Percentiles rank a stretch among this genome's conserved stretches.
Evolutionary conservation across 2,888 invertebrate species (phyloP).

Genomic region (Synergus gifuensis): DNA sequence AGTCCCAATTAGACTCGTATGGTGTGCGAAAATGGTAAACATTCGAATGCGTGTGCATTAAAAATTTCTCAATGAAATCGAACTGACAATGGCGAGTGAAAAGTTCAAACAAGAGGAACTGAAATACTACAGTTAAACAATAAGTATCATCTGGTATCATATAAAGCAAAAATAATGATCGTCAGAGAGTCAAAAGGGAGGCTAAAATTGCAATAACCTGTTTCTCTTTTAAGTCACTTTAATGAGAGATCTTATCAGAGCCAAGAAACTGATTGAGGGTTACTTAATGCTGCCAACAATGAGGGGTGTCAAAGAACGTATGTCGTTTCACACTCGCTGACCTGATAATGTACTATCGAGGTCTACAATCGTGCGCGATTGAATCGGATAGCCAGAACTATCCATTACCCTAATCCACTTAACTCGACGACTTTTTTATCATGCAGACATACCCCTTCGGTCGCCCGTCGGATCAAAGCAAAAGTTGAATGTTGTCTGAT

Average conservation of each 20-base stretch:
- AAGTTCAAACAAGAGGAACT: neutral
- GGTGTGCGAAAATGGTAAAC: constrained; percentile 27
- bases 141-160: too few species aligned
- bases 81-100: neutral
- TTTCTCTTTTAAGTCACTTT: neutral
- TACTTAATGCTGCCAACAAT: neutral
- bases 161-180: neutral
- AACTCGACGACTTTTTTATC: constrained; percentile 64
- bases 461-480: constrained; percentile 48
- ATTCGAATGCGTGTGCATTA: constrained; percentile 35
- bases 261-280: constrained; percentile 14
- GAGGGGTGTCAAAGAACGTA: constrained; percentile 50
- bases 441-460: constrained; percentile 58
- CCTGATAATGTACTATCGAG: constrained; percentile 50
- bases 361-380: constrained; percentile 60
- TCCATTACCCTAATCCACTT: constrained; percentile 75
- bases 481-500: constrained; percentile 46
- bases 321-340: constrained; percentile 54
- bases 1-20: constrained; percentile 72
- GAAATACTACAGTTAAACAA: too few species aligned
- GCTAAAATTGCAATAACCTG: too few species aligned
- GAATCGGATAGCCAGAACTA: constrained; percentile 64
- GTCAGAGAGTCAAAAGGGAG: too few species aligned
- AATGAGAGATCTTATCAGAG: constrained; percentile 22
- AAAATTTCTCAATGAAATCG: constrained; percentile 15